phyloP scores from a whole-genome alignment of 1,140 invertebrate species.

The Halesus radiatus region DNA sequence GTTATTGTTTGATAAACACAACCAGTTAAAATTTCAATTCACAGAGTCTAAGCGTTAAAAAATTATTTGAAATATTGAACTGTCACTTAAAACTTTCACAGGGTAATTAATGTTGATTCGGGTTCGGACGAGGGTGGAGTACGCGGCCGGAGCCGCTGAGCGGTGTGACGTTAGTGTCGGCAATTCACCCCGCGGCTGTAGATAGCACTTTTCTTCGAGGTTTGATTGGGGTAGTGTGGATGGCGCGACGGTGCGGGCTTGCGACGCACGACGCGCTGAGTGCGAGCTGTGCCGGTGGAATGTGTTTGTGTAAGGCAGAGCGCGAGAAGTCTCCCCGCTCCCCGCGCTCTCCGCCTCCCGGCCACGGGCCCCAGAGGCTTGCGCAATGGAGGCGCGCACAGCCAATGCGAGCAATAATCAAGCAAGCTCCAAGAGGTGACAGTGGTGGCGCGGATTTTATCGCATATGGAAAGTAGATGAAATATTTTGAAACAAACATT shows the following conservation, averaged over 20 bases:
- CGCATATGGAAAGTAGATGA: background rate
- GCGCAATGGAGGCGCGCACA: conserved; percentile 40
- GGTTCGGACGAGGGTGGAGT: background rate
- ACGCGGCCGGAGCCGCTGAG: conserved; percentile 22
- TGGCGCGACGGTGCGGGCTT: conserved; percentile 10
- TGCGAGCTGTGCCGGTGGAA: conserved; percentile 20
- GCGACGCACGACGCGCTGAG: conserved; percentile 22
- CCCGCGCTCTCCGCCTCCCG: background rate
- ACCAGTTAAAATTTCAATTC: background rate
- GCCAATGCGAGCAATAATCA: conserved; percentile 27
- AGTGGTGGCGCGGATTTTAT: conserved; percentile 13
- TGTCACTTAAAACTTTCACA: conserved; percentile 41
- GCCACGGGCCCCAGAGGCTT: background rate
- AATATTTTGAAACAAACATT: background rate
- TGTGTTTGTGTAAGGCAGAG: conserved; percentile 8
- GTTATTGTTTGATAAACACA: conserved; percentile 41
- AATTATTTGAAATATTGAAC: background rate
- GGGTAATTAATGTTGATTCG: no score
- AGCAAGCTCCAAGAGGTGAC: background rate
- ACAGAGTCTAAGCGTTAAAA: conserved; percentile 8
- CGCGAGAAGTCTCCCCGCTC: background rate
- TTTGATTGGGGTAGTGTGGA: background rate
- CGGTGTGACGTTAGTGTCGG: conserved; percentile 12
- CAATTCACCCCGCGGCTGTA: conserved; percentile 13
- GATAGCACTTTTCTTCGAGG: background rate